Conservation (phyloP, 2,113 vertebrate genomes). For the Cyprinodon variegatus region DNA sequence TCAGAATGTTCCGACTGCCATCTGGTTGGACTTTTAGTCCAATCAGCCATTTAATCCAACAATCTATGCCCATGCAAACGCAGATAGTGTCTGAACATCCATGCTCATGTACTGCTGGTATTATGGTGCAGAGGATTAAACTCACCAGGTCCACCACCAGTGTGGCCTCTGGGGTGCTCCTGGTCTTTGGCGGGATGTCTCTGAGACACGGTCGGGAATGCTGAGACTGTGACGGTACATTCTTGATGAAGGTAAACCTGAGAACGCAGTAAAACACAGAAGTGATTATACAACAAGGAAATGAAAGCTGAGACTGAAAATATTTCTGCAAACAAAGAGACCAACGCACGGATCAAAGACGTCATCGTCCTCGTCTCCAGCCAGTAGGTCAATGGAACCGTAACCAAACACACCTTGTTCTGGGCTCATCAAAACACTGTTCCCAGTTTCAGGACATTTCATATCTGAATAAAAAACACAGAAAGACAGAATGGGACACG, state of each 20-base stretch:
- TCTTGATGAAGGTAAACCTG: constrained; percentile 79
- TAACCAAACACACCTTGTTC: constrained; percentile 78
- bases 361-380: constrained; percentile 73
- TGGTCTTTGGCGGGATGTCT: constrained; percentile 75
- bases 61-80: no score
- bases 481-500: not conserved
- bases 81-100: not conserved
- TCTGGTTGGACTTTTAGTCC: no score
- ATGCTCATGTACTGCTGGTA: not conserved
- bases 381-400: constrained; percentile 65
- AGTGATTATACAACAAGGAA: not conserved
- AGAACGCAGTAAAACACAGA: not conserved
- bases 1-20: no score
- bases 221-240: constrained; percentile 57
- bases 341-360: constrained; percentile 75
- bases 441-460: constrained; percentile 18
- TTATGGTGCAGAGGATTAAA: not conserved
- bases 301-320: not conserved
- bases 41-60: no score
- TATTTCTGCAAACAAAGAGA: not conserved
- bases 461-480: constrained; percentile 52
- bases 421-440: constrained; percentile 70
- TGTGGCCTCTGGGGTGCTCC: constrained; percentile 73
- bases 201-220: constrained; percentile 53
- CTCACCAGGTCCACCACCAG: constrained; percentile 85